Evolutionary conservation across 2,888 invertebrate genomes (phyloP), one percentile per base, ranked within the genome.

Genomic region (Dioctria linearis): DNA sequence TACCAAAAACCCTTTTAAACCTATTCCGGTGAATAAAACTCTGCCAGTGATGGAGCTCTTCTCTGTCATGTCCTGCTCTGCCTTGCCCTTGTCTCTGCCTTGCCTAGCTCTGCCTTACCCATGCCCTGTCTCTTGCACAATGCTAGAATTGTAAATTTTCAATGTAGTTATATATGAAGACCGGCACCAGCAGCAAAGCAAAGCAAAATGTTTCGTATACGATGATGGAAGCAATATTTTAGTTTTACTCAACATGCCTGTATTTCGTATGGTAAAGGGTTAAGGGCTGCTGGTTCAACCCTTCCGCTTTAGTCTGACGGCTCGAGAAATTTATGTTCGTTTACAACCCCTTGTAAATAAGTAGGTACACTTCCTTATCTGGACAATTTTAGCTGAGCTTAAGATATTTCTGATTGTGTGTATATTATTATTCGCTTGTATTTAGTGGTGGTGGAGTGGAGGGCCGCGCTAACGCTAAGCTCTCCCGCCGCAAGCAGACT

Each of bases 221-320:
- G 61, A 11, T 61, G 61, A 61, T 61, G 61, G 61, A 61, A 61
- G 61, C 61, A 61, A 61, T 61, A 61, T 61, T 61, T 61, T 11
- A 61, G 25, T 61, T 37, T 6, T 61, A 4, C 61, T 61, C 61
- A 61, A 25, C 61, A 37, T 61, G 61, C 25, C 61, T 61, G 61
- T 11, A 9, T 25, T 61, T 4, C 61, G 61, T 25, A 61, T 37
- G 61, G 4, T 25, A 61, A 61, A 61, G 61, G 61, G 61, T 61
- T 61, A 61, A 37, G 61, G 61, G 25, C 25, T 25, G 25, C 37
- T 11, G 39, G 61, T 61, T 61, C 61, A 61, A 39, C 61, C 61
- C 61, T 61, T 61, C 61, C 61, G 61, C 11, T 61, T 61, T 61
- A 2, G 61, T 61, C 61, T 61, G 61, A 61, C 61, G 61, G 61